These are phyloP conservation scores for Dipodomys spectabilis DNA, from an alignment of 2,113 vertebrate genomes.

Conservation along the genomic window DNA sequence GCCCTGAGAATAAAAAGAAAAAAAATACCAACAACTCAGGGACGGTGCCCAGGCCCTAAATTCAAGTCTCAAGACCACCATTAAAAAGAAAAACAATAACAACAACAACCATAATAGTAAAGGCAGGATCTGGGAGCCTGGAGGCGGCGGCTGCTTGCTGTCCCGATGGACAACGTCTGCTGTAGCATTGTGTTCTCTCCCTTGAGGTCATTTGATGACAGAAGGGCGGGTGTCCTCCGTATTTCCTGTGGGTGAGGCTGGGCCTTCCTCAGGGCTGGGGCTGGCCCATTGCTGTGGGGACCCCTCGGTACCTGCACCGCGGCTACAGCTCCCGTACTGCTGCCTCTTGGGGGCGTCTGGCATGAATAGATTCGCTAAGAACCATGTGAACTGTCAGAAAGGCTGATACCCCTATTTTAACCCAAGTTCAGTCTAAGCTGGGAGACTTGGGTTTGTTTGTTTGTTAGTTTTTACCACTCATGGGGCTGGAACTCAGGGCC, in stretches of 20 bases:
- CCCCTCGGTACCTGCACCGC: not conserved
- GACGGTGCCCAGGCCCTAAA: too few relatives aligned
- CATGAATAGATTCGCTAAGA: too few relatives aligned
- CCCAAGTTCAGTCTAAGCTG: constrained; percentile 1
- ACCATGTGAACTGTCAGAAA: not conserved
- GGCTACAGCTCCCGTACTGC: not conserved
- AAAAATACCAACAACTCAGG: too few relatives aligned
- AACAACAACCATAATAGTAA: not conserved
- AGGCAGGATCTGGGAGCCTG: constrained; percentile 24
- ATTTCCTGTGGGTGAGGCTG: constrained; percentile 2
- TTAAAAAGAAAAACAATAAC: too few relatives aligned
- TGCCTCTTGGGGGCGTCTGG: too few relatives aligned
- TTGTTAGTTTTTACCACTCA: too few relatives aligned
- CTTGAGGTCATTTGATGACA: constrained; percentile 29
- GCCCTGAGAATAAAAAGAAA: too few relatives aligned
- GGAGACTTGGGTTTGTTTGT: not conserved
- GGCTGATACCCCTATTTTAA: not conserved
- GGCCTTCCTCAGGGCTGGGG: not conserved
- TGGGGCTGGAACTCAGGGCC: too few relatives aligned
- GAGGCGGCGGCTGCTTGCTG: not conserved
- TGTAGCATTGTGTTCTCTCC: not conserved
- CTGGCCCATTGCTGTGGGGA: not conserved
- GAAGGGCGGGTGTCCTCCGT: constrained; percentile 40
- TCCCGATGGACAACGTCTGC: not conserved
- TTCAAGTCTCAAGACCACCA: too few relatives aligned